Percentiles rank a stretch among this genome's conserved stretches.
Evolutionary conservation across 2,797 vertebrate species (phyloP).

Genomic region (Neomorphus geoffroyi): DNA sequence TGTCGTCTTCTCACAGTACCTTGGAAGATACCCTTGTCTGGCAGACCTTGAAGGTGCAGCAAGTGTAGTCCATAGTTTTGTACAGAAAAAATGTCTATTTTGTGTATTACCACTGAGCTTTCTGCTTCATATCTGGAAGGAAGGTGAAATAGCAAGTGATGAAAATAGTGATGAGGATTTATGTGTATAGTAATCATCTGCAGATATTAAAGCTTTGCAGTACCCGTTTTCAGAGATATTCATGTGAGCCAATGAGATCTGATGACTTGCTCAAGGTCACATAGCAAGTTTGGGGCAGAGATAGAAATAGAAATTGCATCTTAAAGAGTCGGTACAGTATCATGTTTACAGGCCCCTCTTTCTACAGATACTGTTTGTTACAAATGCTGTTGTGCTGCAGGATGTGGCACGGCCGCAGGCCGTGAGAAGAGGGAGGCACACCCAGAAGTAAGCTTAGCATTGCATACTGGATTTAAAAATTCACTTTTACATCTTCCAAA

Average conservation of each 20-base stretch:
- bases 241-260: neutral
- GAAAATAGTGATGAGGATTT: conserved; percentile 40
- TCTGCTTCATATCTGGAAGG: neutral
- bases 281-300: neutral
- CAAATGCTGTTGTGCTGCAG: neutral
- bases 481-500: neutral
- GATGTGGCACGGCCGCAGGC: neutral
- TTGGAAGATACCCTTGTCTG: neutral
- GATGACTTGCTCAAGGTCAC: conserved; percentile 46
- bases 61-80: neutral
- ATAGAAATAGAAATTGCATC: conserved; percentile 10
- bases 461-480: neutral
- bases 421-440: neutral
- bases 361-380: neutral
- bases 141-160: neutral
- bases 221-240: neutral
- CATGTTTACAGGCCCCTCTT: neutral
- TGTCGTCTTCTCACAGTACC: fast-evolving
- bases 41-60: neutral
- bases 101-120: neutral
- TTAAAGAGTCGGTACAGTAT: neutral
- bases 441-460: neutral
- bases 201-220: conserved; percentile 51
- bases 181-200: neutral
- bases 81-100: neutral